Evolutionary conservation across 1,140 invertebrate genomes (phyloP).

Genomic region (Lasioglossum baleicum): DNA sequence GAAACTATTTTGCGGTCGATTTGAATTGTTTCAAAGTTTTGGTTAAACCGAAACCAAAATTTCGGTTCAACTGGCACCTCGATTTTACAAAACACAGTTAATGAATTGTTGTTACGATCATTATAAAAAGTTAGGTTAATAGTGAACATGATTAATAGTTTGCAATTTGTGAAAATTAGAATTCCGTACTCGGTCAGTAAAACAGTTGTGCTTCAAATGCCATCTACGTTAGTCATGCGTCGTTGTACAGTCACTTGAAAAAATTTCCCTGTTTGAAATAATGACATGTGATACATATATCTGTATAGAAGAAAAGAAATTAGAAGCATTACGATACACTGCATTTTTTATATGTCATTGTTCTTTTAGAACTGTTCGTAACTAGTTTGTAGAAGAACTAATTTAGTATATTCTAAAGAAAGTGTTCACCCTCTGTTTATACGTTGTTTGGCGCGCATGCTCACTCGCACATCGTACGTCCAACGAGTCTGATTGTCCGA

Average conservation of each 20-base stretch:
- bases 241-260: background rate
- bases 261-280: background rate
- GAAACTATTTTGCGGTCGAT: background rate
- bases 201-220: background rate
- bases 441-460: background rate
- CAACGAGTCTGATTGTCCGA: slow-evolving; percentile 27
- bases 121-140: background rate
- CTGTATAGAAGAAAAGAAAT: background rate
- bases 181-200: background rate
- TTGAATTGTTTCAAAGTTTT: background rate
- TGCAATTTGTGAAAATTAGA: background rate
- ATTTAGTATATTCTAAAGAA: background rate
- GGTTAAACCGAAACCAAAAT: too few species aligned
- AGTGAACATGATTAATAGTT: background rate
- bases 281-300: too few species aligned
- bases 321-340: background rate
- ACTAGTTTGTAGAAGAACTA: too few species aligned
- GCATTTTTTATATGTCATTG: too few species aligned
- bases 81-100: background rate
- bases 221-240: background rate
- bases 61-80: too few species aligned
- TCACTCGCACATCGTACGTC: background rate
- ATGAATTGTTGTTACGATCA: background rate
- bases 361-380: background rate
- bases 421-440: background rate